Conservation (phyloP, 2,113 vertebrate genomes). For the Cyprinodon tularosa region DNA sequence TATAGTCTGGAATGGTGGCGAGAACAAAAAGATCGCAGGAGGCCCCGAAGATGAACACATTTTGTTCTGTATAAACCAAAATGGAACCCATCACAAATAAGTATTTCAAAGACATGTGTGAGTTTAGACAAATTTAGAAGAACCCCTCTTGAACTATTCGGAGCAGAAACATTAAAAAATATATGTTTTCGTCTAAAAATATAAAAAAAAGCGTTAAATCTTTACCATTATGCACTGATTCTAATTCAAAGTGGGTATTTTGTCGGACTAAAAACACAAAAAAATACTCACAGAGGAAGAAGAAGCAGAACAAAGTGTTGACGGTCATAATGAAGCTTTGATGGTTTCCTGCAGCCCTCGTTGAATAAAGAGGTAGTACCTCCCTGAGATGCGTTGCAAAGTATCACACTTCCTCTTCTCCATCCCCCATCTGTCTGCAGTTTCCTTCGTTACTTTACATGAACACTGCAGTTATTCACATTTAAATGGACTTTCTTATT, state of each 20-base stretch:
- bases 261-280: not conserved
- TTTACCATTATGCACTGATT: not conserved
- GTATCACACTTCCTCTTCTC: not conserved
- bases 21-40: too few relatives aligned
- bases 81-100: too few relatives aligned
- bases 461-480: too few relatives aligned
- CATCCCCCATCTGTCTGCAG: not conserved
- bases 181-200: too few relatives aligned
- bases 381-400: not conserved
- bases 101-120: too few relatives aligned
- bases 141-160: too few relatives aligned
- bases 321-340: not conserved
- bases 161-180: too few relatives aligned
- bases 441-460: not conserved
- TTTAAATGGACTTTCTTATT: too few relatives aligned
- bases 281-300: constrained; percentile 7
- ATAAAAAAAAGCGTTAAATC: too few relatives aligned
- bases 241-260: not conserved
- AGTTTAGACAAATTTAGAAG: too few relatives aligned
- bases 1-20: too few relatives aligned
- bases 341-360: not conserved
- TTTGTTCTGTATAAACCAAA: not conserved
- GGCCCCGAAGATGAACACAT: too few relatives aligned
- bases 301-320: not conserved
- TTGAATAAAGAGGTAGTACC: not conserved